Evolutionary conservation across 2,888 invertebrate species (phyloP).

Genomic region (Branchellion lobata): DNA sequence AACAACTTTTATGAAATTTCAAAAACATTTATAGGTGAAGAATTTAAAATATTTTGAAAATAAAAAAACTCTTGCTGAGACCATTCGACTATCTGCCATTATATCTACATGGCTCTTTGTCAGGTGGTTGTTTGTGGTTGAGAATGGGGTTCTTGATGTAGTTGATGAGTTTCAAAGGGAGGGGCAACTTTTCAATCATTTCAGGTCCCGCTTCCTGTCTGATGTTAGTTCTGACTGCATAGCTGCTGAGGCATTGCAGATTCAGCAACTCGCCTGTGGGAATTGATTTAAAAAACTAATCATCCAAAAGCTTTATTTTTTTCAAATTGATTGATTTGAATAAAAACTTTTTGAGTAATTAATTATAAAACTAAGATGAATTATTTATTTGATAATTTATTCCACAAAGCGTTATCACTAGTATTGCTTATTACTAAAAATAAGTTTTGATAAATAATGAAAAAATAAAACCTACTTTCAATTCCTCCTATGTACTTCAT

Average conservation of each 20-base stretch:
- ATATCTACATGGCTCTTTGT: no score
- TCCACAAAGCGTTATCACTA: no score
- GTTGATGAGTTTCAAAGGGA: conserved; percentile 27
- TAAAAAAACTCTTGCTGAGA: no score
- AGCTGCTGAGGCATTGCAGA: conserved; percentile 15
- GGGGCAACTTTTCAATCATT: conserved; percentile 21
- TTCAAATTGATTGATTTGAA: no score
- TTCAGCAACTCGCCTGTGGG: conserved; percentile 15
- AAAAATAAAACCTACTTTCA: conserved; percentile 28
- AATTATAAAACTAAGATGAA: neutral
- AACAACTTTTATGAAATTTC: no score
- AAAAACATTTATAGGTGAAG: no score
- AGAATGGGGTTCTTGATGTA: conserved; percentile 33
- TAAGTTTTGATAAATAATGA: neutral
- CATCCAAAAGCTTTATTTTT: neutral
- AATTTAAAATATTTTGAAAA: no score
- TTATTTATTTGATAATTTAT: no score
- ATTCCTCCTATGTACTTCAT: conserved; percentile 46
- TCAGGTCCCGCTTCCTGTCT: neutral
- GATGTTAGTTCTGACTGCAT: conserved; percentile 26
- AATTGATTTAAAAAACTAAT: neutral
- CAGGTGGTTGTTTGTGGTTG: neutral
- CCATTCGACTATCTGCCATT: no score
- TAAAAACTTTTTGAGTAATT: neutral
- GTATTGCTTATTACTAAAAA: no score